phyloP scores from a whole-genome alignment of 2,797 vertebrate species.

The Microctenopoma steveboyesi region DNA sequence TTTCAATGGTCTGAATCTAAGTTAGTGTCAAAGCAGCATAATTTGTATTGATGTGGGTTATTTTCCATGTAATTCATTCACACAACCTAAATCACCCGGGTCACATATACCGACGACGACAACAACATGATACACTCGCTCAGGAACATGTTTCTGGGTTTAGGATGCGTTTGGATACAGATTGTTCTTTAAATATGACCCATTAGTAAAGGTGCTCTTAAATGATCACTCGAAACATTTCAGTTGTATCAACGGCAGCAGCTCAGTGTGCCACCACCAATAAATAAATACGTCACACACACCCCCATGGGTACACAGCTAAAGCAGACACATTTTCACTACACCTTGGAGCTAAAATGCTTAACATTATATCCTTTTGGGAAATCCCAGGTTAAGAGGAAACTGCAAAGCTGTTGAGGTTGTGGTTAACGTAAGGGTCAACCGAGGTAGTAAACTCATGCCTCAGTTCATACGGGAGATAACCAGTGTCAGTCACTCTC shows the following conservation, averaged over 20 bases:
- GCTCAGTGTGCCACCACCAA: conserved; percentile 61
- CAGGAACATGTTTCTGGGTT: conserved; percentile 28
- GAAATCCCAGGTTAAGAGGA: conserved; percentile 40
- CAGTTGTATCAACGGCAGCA: conserved; percentile 60
- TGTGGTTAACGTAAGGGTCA: conserved; percentile 50
- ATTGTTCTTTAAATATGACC: conserved; percentile 49
- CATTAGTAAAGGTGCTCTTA: conserved; percentile 57
- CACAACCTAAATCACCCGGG: conserved; percentile 41
- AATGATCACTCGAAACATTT: conserved; percentile 58
- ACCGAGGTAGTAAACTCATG: conserved; percentile 78
- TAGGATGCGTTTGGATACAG: conserved; percentile 51
- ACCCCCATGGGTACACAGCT: conserved; percentile 56
- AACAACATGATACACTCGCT: conserved; percentile 30
- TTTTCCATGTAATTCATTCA: conserved; percentile 51
- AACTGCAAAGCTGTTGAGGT: conserved; percentile 38
- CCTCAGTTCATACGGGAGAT: conserved; percentile 60
- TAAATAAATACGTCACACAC: conserved; percentile 84
- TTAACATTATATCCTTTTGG: conserved; percentile 50
- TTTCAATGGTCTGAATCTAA: conserved; percentile 44
- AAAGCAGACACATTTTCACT: conserved; percentile 60
- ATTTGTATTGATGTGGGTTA: conserved; percentile 32
- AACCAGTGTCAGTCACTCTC: conserved; percentile 53
- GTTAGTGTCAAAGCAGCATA: conserved; percentile 65
- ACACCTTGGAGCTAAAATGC: conserved; percentile 42
- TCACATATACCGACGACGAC: conserved; percentile 31